Base-by-base conservation (phyloP, 2,113 vertebrate species). In the Eptesicus fuscus region DNA sequence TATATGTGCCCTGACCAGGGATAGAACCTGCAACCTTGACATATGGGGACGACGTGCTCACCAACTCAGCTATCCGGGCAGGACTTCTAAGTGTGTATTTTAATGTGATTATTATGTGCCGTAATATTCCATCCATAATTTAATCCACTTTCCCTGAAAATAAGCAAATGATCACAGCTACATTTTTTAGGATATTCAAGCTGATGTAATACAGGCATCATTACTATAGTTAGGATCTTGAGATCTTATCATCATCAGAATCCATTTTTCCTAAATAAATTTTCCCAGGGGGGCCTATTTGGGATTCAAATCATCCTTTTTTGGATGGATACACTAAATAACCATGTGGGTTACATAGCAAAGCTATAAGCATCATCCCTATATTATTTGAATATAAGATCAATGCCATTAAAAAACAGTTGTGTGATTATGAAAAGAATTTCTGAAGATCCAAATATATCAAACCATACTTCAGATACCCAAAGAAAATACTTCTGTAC, bases 131-230 rank as follows among this genome's bases (percentile, higher is more conserved):
- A 80, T 88, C 51, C 53, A 22, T 67, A 88, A 85, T 82, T 95
- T 95, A 92, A 30, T 9, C 7, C 7, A 95, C 10, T 92, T 92
- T 87, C 32, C 3, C 20, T 87, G 12, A 76, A 95, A 93, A 80
- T 80, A 74, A 93, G 14, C 28, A 87, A 83, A 84, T 47, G 20
- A 65, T 76, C 23, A 83, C 40, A 59, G 23, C 10, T 65, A 96
- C 9, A 65, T 91, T 83, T 47, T 93, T 84, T 53, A 73, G 80
- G 18, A 93, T 82, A 76, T 7, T 83, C n/a, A 93, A 56, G 5
- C 5, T 76, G n/a, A 59, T 83, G 13, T 40, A 92, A 90, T 56
- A 71, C 28, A 69, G 51, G 14, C 59, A 78, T 78, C 20, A 63
- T 67, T 95, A 51, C 14, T 87, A n/a, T 9, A 80, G 42, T 9